Base-by-base conservation (phyloP, 1,140 invertebrate genomes). In the Pentalonia nigronervosa region DNA sequence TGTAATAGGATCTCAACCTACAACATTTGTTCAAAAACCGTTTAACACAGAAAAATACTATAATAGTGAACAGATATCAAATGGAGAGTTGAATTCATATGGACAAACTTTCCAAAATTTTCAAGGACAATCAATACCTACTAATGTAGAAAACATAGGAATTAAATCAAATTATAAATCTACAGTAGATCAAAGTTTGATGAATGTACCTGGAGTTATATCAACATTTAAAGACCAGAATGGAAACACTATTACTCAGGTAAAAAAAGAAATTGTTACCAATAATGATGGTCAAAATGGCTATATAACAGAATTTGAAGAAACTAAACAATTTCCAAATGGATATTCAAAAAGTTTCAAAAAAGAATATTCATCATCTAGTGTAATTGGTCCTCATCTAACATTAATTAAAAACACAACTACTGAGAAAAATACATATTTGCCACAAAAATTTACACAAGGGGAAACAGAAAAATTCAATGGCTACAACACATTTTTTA, bases 291-390 rank as follows among this genome's bases (percentile, higher is more conserved):
- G 90, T 47, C 60, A 83, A 48, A 91, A 91, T 81, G 45, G 67
- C 14, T 67, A 25, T 34, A 20, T 50, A 23, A 17, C 48, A 23
- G 90, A 91, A 81, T 91, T 48, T 6, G 90, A 91, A 76, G 90
- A 91, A 91, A 48, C 53, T 14, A 91, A 91, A 81, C 90, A 91
- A 81, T 30, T 91, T n/a, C 90, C 90, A 83, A 91, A 91, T 36
- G 90, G 90, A 21, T 91, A 91, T 30, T 76, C 90, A 34, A 91
- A 81, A n/a, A 91, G 90, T 48, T 91, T 91, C 45, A 83, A 83
- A 92, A 92, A 92, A 92, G 91, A 92, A 92, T 92, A 83, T 36
- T 92, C 91, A 17, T 92, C 91, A n/a, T 92, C 91, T 23, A 92
- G 91, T 83, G 76, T 92, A 84, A 23, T 84, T 20, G 34, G 34